Conservation (phyloP, 2,113 vertebrate species). For the Vombatus ursinus region DNA sequence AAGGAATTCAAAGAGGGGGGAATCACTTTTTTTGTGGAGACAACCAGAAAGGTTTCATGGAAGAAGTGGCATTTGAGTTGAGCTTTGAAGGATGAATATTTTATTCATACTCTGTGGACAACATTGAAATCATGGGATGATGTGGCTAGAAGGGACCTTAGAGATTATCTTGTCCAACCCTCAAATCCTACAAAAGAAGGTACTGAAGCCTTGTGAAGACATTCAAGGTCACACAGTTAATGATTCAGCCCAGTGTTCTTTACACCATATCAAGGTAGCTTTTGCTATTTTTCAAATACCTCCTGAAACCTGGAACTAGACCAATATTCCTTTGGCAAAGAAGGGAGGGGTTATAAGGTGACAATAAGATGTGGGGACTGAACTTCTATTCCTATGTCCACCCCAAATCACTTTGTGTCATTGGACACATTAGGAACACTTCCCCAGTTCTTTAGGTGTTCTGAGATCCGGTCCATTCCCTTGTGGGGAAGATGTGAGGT, state of each 20-base stretch:
- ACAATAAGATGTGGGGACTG: slow-evolving; percentile 12
- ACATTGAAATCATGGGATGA: not conserved
- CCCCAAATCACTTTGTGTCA: slow-evolving; percentile 25
- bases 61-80: not conserved
- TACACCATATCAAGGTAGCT: not conserved
- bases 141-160: not conserved
- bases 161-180: not conserved
- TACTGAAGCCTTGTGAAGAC: not conserved
- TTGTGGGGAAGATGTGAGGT: not conserved
- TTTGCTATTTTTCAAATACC: not conserved
- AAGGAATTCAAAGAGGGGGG: slow-evolving; percentile 10
- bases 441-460: slow-evolving; percentile 39
- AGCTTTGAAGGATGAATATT: slow-evolving; percentile 26
- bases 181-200: not conserved
- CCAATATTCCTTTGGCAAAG: not conserved
- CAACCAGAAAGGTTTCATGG: not conserved
- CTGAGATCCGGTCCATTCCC: slow-evolving; percentile 9
- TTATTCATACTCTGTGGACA: not conserved
- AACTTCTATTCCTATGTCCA: slow-evolving; percentile 40
- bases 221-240: not conserved
- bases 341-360: not conserved
- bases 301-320: not conserved
- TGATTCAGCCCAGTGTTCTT: not conserved
- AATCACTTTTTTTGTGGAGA: not conserved
- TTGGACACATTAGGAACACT: slow-evolving; percentile 20